Conservation (phyloP, 2,113 vertebrate genomes). For the Mirza zaza region DNA sequence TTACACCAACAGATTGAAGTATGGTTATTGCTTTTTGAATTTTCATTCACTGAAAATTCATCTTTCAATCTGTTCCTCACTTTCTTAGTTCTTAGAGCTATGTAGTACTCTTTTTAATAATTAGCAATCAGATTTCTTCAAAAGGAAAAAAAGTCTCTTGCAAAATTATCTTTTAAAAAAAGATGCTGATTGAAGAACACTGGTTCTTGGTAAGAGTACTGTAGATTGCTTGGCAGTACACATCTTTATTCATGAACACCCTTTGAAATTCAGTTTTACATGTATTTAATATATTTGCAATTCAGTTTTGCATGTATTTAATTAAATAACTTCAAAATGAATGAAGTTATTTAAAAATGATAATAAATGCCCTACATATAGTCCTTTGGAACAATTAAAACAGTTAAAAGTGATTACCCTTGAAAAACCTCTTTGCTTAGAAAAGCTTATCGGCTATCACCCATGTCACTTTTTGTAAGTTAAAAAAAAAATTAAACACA, state of each 20-base stretch:
- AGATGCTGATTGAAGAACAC: conserved; percentile 79
- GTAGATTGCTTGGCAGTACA: conserved; percentile 72
- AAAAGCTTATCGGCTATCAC: conserved; percentile 22
- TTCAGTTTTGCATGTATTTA: conserved; percentile 62
- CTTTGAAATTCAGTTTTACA: conserved; percentile 66
- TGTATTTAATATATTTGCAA: conserved; percentile 68
- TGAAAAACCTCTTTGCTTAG: conserved; percentile 1
- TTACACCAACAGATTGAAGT: conserved; percentile 39
- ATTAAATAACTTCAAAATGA: conserved; percentile 57
- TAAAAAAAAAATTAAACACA: neutral
- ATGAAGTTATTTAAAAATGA: conserved; percentile 80
- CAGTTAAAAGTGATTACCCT: conserved; percentile 58
- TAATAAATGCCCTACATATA: conserved; percentile 63
- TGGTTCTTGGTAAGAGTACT: conserved; percentile 72
- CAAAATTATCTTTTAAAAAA: conserved; percentile 71
- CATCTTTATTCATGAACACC: conserved; percentile 85
- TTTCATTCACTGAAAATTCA: conserved; percentile 55
- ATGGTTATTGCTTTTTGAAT: conserved; percentile 43
- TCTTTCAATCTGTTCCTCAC: neutral
- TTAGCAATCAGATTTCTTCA: conserved; percentile 71
- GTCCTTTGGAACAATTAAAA: conserved; percentile 74
- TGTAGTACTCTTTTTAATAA: conserved; percentile 60
- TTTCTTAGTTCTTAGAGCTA: neutral
- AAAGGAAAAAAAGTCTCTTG: conserved; percentile 57
- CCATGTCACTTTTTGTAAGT: conserved; percentile 14